phyloP scores from a whole-genome alignment of 2,888 invertebrate species.

The Ectropis crepuscularia region DNA sequence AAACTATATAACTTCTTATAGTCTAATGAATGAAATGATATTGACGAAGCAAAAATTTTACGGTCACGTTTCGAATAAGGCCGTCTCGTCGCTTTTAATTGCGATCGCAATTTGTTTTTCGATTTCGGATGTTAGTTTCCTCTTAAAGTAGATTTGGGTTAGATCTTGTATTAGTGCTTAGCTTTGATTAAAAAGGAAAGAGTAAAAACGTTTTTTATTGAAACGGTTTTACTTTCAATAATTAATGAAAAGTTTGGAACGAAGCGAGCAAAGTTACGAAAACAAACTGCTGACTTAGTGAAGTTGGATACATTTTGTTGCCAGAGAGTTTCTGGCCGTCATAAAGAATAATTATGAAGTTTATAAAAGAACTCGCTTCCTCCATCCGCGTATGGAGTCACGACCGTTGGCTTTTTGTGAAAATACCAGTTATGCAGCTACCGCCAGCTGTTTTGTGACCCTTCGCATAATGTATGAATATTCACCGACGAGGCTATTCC shows the following conservation, averaged over 20 bases:
- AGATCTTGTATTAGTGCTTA: conserved; percentile 5
- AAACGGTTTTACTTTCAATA: conserved; percentile 7
- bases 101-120: conserved; percentile 17
- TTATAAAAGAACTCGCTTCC: conserved; percentile 28
- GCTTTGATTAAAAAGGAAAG: conserved; percentile 2
- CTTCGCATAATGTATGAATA: conserved; percentile 14
- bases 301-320: conserved; percentile 11
- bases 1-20: conserved; percentile 20
- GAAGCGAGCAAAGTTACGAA: conserved; percentile 7
- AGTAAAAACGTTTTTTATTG: neutral
- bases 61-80: conserved; percentile 30
- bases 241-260: conserved; percentile 19
- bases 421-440: conserved; percentile 25
- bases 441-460: conserved; percentile 29
- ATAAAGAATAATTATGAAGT: conserved; percentile 30
- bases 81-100: conserved; percentile 21
- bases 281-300: conserved; percentile 4
- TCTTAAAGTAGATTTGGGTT: conserved; percentile 13
- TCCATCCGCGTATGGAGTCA: conserved; percentile 25
- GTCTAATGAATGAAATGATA: conserved; percentile 31
- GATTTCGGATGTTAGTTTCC: conserved; percentile 15
- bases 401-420: conserved; percentile 35
- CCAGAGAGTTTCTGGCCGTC: neutral
- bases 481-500: neutral
- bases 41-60: conserved; percentile 35